Percentiles rank a stretch among this genome's conserved stretches.
phyloP scores from a whole-genome alignment of 2,797 vertebrate species.

The Champsocephalus gunnari region DNA sequence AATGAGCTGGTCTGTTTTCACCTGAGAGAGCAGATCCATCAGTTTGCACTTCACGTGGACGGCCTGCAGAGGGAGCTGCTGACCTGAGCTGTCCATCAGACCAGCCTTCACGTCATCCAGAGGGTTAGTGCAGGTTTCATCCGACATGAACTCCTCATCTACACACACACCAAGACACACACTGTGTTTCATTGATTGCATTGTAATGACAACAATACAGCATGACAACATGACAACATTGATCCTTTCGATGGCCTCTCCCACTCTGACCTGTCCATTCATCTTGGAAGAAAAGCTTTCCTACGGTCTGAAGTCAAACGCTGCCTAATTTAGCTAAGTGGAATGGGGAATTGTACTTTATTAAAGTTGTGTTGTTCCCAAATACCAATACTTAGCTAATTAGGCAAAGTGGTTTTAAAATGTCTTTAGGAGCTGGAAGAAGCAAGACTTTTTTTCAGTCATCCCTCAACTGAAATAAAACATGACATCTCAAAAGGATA shows the following conservation, averaged over 20 bases:
- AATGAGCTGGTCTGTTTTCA: slow-evolving; percentile 38
- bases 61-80: slow-evolving; percentile 85
- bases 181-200: not conserved
- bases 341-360: not conserved
- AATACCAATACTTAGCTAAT: too few species aligned
- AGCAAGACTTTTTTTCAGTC: not conserved
- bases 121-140: slow-evolving; percentile 56
- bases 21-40: slow-evolving; percentile 89
- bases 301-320: not conserved
- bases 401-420: too few species aligned
- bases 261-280: not conserved
- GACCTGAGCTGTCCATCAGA: slow-evolving; percentile 85
- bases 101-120: slow-evolving; percentile 74
- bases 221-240: not conserved
- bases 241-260: not conserved
- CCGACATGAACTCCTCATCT: slow-evolving; percentile 50
- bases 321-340: not conserved
- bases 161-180: slow-evolving; percentile 25
- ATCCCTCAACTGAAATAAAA: not conserved
- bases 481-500: not conserved
- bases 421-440: too few species aligned
- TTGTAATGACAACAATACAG: too few species aligned
- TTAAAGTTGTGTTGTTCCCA: too few species aligned
- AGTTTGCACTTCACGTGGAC: slow-evolving; percentile 87
- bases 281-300: not conserved